Evolutionary conservation across 2,797 vertebrate genomes (phyloP).

Genomic region (Rhynchonycteris naso): DNA sequence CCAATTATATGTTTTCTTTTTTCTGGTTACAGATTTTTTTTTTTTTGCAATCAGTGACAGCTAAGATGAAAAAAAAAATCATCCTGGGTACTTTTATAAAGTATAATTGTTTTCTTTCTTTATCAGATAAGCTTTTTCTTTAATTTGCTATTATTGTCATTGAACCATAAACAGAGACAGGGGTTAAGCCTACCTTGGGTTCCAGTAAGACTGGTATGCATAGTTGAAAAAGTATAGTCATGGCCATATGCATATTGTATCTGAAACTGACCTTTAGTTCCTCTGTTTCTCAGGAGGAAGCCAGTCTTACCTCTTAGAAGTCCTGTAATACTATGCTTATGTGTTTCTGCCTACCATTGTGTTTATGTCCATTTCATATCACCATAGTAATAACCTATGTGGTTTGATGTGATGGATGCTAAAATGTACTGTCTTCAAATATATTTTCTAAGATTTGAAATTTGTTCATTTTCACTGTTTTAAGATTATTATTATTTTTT

Average conservation of each 20-base stretch:
- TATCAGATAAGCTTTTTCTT: slow-evolving; percentile 34
- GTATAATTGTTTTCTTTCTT: slow-evolving; percentile 60
- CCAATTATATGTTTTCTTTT: slow-evolving; percentile 43
- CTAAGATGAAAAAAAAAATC: slow-evolving; percentile 45
- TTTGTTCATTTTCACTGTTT: neutral
- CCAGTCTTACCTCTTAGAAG: neutral
- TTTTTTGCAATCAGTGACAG: slow-evolving; percentile 60
- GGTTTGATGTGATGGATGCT: neutral
- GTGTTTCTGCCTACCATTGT: neutral
- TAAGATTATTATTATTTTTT: neutral
- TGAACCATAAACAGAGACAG: neutral
- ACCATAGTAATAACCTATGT: neutral
- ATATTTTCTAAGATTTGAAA: neutral
- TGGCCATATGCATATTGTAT: neutral
- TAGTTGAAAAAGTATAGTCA: neutral
- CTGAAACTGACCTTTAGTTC: slow-evolving; percentile 45
- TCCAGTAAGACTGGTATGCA: neutral
- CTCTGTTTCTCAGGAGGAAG: slow-evolving; percentile 26
- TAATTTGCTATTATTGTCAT: slow-evolving; percentile 40
- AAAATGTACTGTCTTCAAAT: neutral
- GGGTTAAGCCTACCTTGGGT: neutral
- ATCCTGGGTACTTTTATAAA: slow-evolving; percentile 57
- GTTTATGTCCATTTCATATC: neutral
- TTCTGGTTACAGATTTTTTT: slow-evolving; percentile 54
- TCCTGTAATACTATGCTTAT: neutral